phyloP scores from a whole-genome alignment of 2,113 vertebrate genomes.

The Microtus ochrogaster region DNA sequence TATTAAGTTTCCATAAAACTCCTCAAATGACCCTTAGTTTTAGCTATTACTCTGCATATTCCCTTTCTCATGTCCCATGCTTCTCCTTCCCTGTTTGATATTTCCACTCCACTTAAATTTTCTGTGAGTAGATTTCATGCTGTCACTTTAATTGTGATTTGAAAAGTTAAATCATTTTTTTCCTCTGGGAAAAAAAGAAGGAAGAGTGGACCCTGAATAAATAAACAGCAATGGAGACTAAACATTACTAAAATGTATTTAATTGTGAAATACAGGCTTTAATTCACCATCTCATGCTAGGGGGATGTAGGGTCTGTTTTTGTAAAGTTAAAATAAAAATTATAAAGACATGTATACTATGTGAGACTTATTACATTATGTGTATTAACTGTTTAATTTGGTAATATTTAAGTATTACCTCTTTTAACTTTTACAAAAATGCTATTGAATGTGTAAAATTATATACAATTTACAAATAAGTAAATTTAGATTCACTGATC shows the following conservation, averaged over 20 bases:
- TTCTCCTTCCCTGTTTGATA: neutral
- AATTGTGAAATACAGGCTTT: neutral
- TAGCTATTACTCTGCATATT: neutral
- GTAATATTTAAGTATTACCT: neutral
- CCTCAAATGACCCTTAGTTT: neutral
- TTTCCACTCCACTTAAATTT: neutral
- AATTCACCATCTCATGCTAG: neutral
- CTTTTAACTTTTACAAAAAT: conserved; percentile 6
- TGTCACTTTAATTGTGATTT: neutral
- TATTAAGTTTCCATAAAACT: neutral
- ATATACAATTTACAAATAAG: neutral
- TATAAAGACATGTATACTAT: neutral
- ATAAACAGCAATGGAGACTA: neutral
- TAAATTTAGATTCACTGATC: neutral
- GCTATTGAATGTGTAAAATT: neutral
- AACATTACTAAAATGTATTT: neutral
- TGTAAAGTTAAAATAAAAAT: neutral
- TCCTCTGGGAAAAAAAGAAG: neutral
- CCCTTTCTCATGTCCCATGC: neutral
- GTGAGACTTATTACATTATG: neutral
- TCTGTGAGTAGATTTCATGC: neutral
- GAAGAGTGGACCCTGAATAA: neutral
- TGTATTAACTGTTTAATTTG: neutral
- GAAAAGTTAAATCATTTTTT: neutral
- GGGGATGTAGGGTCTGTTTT: neutral